Evolutionary conservation across 2,888 invertebrate species (phyloP).

Genomic region (Chloroclysta siterata): DNA sequence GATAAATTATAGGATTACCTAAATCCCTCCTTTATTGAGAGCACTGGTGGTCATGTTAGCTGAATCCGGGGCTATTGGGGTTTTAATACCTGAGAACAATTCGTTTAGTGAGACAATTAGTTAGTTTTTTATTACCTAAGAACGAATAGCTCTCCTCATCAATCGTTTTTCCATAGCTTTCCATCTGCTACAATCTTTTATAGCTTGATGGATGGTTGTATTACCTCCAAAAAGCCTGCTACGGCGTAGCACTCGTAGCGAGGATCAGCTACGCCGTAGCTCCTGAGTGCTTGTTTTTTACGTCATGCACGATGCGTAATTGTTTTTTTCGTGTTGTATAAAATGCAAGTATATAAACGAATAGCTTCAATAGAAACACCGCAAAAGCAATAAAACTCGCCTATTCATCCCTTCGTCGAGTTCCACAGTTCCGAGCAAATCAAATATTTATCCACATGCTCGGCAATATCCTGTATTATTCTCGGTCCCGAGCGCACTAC

Average conservation of each 20-base stretch:
- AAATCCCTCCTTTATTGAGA: not conserved
- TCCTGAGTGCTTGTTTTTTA: not conserved
- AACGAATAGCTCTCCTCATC: not conserved
- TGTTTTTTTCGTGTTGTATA: not conserved
- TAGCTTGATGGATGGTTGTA: too few species aligned
- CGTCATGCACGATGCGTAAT: not conserved
- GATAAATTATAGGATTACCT: not conserved
- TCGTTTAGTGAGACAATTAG: too few species aligned
- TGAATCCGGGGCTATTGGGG: too few species aligned
- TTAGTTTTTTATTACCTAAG: too few species aligned
- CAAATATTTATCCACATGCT: conserved; percentile 18
- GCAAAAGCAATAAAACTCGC: conserved; percentile 12
- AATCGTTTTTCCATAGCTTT: not conserved
- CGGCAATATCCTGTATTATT: conserved; percentile 19
- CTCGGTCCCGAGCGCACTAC: conserved; percentile 6
- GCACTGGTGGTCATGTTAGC: too few species aligned
- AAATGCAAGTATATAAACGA: not conserved
- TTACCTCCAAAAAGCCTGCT: not conserved
- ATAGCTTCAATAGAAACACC: not conserved
- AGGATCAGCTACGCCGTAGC: not conserved
- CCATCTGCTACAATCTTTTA: too few species aligned
- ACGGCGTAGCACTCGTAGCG: conserved; percentile 2
- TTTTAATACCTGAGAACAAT: too few species aligned
- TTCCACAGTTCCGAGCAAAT: conserved; percentile 16
- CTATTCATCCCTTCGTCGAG: conserved; percentile 8